Evolutionary conservation across 2,797 vertebrate genomes (phyloP).

Genomic region (Gobionotothen gibberifrons): DNA sequence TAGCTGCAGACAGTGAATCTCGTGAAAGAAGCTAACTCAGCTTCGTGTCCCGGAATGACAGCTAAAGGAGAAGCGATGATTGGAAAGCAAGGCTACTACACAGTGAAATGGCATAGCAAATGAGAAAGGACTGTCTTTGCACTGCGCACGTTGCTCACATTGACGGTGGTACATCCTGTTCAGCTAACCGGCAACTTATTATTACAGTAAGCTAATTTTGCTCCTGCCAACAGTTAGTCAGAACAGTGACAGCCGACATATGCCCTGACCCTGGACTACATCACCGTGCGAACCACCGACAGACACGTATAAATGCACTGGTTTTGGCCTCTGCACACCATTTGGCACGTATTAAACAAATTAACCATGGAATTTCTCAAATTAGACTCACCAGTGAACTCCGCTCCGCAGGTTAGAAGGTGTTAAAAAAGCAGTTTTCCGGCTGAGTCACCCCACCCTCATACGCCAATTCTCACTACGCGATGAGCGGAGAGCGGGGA

Average conservation of each 20-base stretch:
- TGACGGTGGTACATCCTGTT: background rate
- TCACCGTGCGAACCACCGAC: constrained; percentile 19
- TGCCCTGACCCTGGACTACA: constrained; percentile 53
- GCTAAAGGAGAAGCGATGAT: constrained; percentile 12
- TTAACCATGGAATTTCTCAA: background rate
- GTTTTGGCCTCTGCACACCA: background rate
- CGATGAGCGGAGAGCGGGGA: constrained; percentile 9
- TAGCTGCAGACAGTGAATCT: constrained; percentile 24
- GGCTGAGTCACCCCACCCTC: constrained; percentile 84
- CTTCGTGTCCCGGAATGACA: background rate
- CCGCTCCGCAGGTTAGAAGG: constrained; percentile 67
- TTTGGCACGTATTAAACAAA: background rate
- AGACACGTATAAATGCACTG: constrained; percentile 1
- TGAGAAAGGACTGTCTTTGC: background rate
- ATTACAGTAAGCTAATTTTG: constrained; percentile 48
- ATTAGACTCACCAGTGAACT: constrained; percentile 78
- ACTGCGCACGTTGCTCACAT: background rate
- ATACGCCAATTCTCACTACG: constrained; percentile 54
- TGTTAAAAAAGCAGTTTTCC: constrained; percentile 76
- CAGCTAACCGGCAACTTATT: constrained; percentile 37
- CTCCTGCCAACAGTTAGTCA: constrained; percentile 53
- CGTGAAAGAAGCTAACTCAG: constrained; percentile 41
- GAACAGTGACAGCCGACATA: constrained; percentile 64
- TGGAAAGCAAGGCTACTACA: background rate
- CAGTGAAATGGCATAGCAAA: background rate